Percentiles rank a stretch among this genome's conserved stretches.
These are phyloP conservation scores for Arctocebus calabarensis DNA, from an alignment of 2,797 vertebrate species.

Conservation along the genomic window DNA sequence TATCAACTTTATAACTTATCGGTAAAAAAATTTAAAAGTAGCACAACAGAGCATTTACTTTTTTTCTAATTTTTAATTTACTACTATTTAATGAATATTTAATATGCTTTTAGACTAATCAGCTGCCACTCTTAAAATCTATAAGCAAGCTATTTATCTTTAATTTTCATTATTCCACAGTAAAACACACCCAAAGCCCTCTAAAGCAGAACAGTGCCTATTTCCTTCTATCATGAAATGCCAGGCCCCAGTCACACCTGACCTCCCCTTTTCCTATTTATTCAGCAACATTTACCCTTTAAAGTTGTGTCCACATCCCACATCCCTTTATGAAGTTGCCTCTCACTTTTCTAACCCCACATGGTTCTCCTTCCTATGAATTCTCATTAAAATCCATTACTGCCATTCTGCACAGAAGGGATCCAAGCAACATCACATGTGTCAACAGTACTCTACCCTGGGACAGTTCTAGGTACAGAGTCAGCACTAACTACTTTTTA, in stretches of 20 bases:
- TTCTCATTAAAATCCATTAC: not conserved
- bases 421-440: not conserved
- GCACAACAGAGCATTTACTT: not conserved
- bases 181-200: not conserved
- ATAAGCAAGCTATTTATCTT: not conserved
- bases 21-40: slow-evolving; percentile 41
- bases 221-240: not conserved
- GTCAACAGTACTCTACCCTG: not conserved
- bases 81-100: not conserved
- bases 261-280: not conserved
- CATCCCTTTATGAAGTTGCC: not conserved
- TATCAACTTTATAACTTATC: not conserved
- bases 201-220: not conserved
- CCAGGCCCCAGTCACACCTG: fast-evolving
- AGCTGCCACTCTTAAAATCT: not conserved
- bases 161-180: not conserved
- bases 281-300: not conserved
- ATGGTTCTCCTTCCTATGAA: not conserved
- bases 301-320: too few species aligned
- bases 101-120: not conserved
- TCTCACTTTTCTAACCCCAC: not conserved
- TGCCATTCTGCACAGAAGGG: not conserved
- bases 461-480: not conserved
- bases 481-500: not conserved
- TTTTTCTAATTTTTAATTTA: not conserved